phyloP scores from a whole-genome alignment of 2,113 vertebrate species.

The Sceloporus tristichus region DNA sequence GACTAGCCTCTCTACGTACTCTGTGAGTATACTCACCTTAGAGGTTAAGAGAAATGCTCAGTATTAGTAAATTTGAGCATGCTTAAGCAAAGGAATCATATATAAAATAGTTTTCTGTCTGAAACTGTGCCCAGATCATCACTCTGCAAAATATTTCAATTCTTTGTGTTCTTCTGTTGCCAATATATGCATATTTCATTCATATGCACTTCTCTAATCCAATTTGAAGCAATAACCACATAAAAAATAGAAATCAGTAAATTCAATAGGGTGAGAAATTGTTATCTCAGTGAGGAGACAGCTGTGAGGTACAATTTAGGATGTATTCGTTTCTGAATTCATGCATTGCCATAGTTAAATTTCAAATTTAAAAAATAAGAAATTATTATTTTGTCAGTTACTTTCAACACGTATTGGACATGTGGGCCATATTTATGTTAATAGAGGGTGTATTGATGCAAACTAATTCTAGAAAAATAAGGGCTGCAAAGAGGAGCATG shows the following conservation, averaged over 20 bases:
- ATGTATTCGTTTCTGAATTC: background rate
- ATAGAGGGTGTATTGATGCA: background rate
- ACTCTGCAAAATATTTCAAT: background rate
- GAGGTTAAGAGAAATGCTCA: background rate
- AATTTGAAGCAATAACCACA: background rate
- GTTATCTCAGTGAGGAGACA: no score
- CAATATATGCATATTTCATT: background rate
- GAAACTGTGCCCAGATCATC: background rate
- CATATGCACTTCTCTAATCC: background rate
- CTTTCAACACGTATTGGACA: background rate
- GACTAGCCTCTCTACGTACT: constrained; percentile 85
- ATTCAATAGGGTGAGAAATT: no score
- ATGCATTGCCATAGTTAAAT: background rate
- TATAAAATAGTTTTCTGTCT: background rate
- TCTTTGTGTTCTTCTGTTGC: background rate
- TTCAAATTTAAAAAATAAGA: background rate
- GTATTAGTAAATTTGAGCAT: background rate
- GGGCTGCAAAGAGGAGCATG: background rate
- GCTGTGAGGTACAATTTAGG: no score
- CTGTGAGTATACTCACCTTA: constrained; percentile 85
- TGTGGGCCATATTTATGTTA: background rate
- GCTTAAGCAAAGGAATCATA: background rate
- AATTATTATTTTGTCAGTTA: background rate
- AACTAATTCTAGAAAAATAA: background rate
- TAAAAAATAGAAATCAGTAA: background rate